Evolutionary conservation across 2,113 vertebrate species (phyloP).

Genomic region (Pomatorhinus ruficollis): DNA sequence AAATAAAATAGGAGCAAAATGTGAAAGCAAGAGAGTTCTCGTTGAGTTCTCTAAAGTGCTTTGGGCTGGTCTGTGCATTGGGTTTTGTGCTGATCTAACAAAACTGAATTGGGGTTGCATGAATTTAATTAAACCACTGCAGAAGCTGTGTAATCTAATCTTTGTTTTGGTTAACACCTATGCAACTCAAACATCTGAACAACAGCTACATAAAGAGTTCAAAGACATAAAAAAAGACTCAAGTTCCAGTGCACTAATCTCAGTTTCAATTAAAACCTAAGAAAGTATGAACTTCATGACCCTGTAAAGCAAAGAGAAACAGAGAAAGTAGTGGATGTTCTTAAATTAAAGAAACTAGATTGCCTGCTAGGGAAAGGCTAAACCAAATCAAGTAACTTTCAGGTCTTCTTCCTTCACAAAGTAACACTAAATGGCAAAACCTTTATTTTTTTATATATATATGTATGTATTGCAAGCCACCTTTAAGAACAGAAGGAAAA

Average conservation of each 20-base stretch:
- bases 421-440: background rate
- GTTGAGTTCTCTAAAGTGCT: background rate
- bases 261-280: background rate
- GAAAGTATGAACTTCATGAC: background rate
- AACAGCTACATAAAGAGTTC: background rate
- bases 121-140: background rate
- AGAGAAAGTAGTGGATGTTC: background rate
- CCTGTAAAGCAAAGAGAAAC: background rate
- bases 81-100: background rate
- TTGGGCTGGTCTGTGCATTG: background rate
- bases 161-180: slow-evolving; percentile 12
- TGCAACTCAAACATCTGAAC: background rate
- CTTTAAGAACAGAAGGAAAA: background rate
- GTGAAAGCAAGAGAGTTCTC: background rate
- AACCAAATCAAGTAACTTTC: background rate
- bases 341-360: background rate
- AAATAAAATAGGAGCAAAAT: background rate
- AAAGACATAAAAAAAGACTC: background rate
- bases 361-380: background rate
- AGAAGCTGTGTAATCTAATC: background rate
- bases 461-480: background rate
- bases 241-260: background rate
- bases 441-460: background rate
- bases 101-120: background rate
- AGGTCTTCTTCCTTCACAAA: background rate